Evolutionary conservation across 2,113 vertebrate species (phyloP).

Genomic region (Protobothrops mucrosquamatus): DNA sequence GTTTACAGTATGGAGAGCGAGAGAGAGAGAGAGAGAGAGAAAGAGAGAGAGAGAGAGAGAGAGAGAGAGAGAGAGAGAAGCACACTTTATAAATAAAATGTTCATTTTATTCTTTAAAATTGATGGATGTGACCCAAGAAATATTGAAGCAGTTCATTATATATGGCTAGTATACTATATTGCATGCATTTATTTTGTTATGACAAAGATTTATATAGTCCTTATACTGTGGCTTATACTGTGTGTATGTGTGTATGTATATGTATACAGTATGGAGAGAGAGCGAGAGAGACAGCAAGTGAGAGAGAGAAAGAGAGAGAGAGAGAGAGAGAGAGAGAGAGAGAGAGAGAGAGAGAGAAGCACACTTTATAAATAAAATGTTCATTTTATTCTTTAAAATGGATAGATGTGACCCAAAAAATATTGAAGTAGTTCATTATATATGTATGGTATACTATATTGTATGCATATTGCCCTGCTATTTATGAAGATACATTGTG

Average conservation of each 20-base stretch:
- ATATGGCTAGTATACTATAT: background rate
- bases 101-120: background rate
- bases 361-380: background rate
- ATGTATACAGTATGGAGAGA: background rate
- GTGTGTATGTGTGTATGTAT: background rate
- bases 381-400: background rate
- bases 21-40: too few relatives aligned
- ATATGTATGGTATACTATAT: background rate
- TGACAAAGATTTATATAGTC: background rate
- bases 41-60: too few relatives aligned
- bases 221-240: background rate
- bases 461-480: background rate
- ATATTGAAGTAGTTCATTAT: background rate
- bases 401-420: background rate
- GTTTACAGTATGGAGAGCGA: background rate
- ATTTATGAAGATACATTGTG: background rate
- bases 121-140: background rate
- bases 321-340: too few relatives aligned
- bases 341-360: background rate
- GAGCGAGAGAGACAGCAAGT: too few relatives aligned
- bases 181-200: background rate
- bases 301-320: background rate
- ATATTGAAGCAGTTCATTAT: background rate
- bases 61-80: background rate
- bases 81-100: background rate